Evolutionary conservation across 2,888 invertebrate genomes (phyloP).

Genomic region (Drosophila setosimentum): DNA sequence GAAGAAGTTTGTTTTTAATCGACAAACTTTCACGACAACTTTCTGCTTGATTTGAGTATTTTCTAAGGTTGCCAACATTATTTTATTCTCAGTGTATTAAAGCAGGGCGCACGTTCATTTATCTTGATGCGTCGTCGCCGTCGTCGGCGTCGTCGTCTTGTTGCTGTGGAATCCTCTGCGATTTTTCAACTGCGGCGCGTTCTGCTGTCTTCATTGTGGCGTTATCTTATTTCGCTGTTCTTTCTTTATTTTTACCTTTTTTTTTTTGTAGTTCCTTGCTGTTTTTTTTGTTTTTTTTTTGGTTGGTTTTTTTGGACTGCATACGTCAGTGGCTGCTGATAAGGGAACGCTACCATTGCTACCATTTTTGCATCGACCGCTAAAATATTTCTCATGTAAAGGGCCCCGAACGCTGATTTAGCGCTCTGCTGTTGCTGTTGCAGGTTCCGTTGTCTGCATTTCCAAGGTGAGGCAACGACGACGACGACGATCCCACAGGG

Average conservation of each 20-base stretch:
- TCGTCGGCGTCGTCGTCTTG: constrained; percentile 28
- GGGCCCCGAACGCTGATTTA: constrained; percentile 67
- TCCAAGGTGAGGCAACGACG: neutral
- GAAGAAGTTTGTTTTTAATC: neutral
- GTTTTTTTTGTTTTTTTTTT: neutral
- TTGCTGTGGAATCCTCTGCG: constrained; percentile 41
- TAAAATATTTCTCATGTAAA: constrained; percentile 80
- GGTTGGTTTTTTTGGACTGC: constrained; percentile 46
- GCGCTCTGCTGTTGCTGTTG: constrained; percentile 16
- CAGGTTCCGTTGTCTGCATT: constrained; percentile 42
- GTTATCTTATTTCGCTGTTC: constrained; percentile 63
- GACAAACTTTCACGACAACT: neutral
- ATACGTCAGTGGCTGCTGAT: constrained; percentile 76
- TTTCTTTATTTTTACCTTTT: constrained; percentile 37
- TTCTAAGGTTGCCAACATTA: neutral
- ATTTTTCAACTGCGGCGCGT: constrained; percentile 81
- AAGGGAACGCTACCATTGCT: constrained; percentile 72
- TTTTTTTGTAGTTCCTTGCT: constrained; percentile 19
- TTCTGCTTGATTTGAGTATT: neutral
- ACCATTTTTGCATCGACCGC: constrained; percentile 79
- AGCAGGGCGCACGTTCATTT: constrained; percentile 68
- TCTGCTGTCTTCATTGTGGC: constrained; percentile 80
- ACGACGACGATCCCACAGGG: constrained; percentile 59
- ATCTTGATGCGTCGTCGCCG: constrained; percentile 65
- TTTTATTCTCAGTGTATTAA: constrained; percentile 6